Base-by-base conservation (phyloP, 2,888 invertebrate genomes). In the Tetranychus piercei region DNA sequence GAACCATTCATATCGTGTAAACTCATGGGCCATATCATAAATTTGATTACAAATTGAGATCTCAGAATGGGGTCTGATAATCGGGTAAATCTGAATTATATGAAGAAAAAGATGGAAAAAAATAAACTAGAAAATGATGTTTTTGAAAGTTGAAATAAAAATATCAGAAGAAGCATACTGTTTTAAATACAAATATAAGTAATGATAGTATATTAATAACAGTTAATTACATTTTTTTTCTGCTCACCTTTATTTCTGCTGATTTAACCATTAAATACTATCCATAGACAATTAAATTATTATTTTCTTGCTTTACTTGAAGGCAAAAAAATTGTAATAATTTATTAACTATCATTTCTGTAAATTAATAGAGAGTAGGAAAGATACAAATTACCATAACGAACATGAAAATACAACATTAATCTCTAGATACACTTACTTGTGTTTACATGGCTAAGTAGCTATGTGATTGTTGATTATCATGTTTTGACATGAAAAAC, bases 1-100 rank as follows among this genome's bases (percentile, higher is more conserved):
- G 55, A 55, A 55, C 15, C 15, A 55, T 55, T 7, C 15, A 15
- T 9, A 55, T 15, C 15, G 15, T 45, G 45, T 45, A 45, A 15
- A 55, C 55, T 55, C 55, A 55, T 55, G 55, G 15, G 55, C 15
- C 9, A 55, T 55, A 55, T 55, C 55, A 55, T 55, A 55, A 55
- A 55, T 55, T 55, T 55, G 55, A 55, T 55, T 55, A 55, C 55
- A 55, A 55, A 55, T 55, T 55, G 55, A 55, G 55, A 55, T 55
- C 55, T 55, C 55, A 55, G 55, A 55, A 55, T 55, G 55, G 55
- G 55, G 55, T 55, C 55, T 55, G 15, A 55, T 55, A 55, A 55
- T 55, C 55, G 15, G 9, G 55, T 55, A 55, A 55, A 9, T 5
- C 55, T 15, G 9, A 15, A 55, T 55, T 55, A 55, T 15, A 55